Base-by-base conservation (phyloP, 2,113 vertebrate genomes). In the cat (Felis catus) region DNA sequence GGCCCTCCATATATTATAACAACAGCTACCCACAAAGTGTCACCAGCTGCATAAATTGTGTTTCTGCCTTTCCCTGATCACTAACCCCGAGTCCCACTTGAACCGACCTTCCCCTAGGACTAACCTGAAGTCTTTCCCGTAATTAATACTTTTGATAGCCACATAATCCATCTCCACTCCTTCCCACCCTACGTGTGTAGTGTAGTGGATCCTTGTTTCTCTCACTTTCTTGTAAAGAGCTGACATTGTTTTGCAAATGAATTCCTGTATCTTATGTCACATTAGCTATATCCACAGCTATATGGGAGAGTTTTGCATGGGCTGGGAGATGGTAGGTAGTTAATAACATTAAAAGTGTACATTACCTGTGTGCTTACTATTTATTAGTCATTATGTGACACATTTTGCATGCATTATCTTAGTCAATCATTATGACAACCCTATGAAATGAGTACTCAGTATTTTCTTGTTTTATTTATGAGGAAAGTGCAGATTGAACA, bases 61-160 rank as follows among this genome's bases (percentile, higher is more conserved):
- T 93, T 88, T 92, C 70, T 84, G 61, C 78, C 61, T 85, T 95
- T 27, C 19, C 51, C 45, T 78, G 74, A 81, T 79, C 81, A 80
- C 45, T 71, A 92, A 87, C 92, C 53, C 31, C 3, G 86, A 94
- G 96, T 96, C 81, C 92, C 93, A 79, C 58, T 31, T 88, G 63
- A 39, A 36, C 5, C 74, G 95, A 97, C 80, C 65, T 91, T 84
- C 94, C 74, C 39, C n/a, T 58, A 61, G 51, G 51, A 92, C 70
- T 91, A 94, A 84, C 14, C 5, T 91, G 39, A 94, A 92, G n/a
- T 68, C 76, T 83, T 97, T 85, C 36, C 66, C 11, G 65, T 97
- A 96, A 96, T 97, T 95, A 97, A 98, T 97, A 97, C 31, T 73
- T 96, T 48, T 36, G 76, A 86, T 88, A 45, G 8, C 65, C 65